Conservation (phyloP, 2,888 invertebrate species). For the Zhuqinia jingwanae region DNA sequence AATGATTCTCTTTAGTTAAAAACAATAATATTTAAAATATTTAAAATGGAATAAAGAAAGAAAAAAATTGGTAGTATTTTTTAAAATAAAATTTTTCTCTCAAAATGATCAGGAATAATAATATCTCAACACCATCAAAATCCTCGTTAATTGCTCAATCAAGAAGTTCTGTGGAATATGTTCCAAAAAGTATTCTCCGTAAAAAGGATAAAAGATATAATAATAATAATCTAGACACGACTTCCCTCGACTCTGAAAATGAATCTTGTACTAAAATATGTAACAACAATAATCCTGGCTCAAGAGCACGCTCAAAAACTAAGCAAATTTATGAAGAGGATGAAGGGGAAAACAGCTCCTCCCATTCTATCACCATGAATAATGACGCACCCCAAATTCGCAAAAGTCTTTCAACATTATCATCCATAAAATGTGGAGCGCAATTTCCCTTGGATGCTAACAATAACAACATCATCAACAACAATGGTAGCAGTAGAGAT, state of each 20-base stretch:
- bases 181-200: conserved; percentile 43
- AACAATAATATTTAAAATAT: too few relatives aligned
- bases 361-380: background rate
- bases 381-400: background rate
- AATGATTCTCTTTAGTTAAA: too few relatives aligned
- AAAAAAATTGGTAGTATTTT: too few relatives aligned
- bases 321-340: background rate
- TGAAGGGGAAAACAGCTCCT: background rate
- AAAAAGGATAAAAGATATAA: conserved; percentile 16
- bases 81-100: background rate
- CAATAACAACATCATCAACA: conserved; percentile 11
- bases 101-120: background rate
- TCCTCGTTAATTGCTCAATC: background rate
- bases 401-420: too few relatives aligned
- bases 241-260: too few relatives aligned
- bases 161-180: background rate
- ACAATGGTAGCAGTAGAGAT: conserved; percentile 41
- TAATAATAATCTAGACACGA: too few relatives aligned
- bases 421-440: too few relatives aligned
- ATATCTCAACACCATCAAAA: background rate
- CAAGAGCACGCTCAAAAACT: background rate
- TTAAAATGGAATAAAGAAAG: too few relatives aligned
- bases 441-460: conserved; percentile 36
- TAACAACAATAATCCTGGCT: background rate
- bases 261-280: too few relatives aligned